Base-by-base conservation (phyloP, 2,797 vertebrate genomes). In the Cyprinodon diabolis region DNA sequence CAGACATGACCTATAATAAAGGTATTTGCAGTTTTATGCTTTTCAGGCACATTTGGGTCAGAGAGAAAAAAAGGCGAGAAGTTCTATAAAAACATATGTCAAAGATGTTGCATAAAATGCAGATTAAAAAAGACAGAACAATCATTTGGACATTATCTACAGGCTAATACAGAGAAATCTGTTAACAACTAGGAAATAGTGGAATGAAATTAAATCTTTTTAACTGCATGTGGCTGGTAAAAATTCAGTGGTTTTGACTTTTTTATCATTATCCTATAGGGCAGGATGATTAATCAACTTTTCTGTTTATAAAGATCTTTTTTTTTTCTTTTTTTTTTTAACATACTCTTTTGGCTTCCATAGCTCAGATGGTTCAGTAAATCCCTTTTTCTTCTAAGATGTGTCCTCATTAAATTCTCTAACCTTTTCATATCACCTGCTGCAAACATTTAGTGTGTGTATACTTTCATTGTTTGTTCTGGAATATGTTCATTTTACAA, bases 1-100 rank as follows among this genome's bases (percentile, higher is more conserved):
- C 49, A 52, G 35, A 17, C 48, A 52, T 35, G 13, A 37, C 19
- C 35, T 19, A 68, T 35, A 21, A 21, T 63, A 43, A 63, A 21
- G 75, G 83, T 74, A 63, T 13, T 21, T 62, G 9, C 60, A 62
- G 21, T 40, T 21, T 21, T 21, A 40, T 40, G 60, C 19, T 21
- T 40, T 63, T 63, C 40, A 43, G 11, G 9, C 30, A 17, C 3
- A 60, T 60, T 60, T 60, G 17, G 17, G 57, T 60, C 57, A 60
- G 40, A 43, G 7, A 2, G 37, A 21, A 12, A 21, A 21, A 19
- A 12, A 63, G 21, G 15, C 15, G 49, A 17, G 15, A 51, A 43
- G 15, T 9, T 60, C 23, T 30, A 58, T 30, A 17, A 60, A 60
- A 30, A 9, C 15, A 14, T 58, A 15, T 58, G 30, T 37, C 37